These are phyloP conservation scores for Andrena trimmerana DNA, from an alignment of 2,888 invertebrate genomes.

Conservation along the genomic window DNA sequence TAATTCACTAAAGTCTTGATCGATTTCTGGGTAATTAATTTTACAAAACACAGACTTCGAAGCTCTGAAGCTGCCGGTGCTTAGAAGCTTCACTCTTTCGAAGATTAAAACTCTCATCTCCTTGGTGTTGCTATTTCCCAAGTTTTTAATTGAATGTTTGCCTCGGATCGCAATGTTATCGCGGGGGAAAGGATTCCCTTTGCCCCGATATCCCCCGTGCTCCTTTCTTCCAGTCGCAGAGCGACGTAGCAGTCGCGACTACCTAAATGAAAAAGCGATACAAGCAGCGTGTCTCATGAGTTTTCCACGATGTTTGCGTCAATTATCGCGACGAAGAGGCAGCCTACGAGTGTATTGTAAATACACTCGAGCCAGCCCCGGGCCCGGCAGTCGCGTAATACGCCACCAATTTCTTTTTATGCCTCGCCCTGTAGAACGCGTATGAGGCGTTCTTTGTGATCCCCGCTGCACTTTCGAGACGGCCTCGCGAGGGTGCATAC, in stretches of 20 bases:
- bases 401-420: constrained; percentile 61
- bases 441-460: constrained; percentile 53
- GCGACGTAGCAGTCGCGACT: not conserved
- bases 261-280: constrained; percentile 8
- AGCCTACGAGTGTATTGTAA: constrained; percentile 60
- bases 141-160: too few species aligned
- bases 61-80: too few species aligned
- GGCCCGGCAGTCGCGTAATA: constrained; percentile 48
- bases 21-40: too few species aligned
- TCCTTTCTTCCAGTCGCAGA: too few species aligned
- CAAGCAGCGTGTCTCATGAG: constrained; percentile 14
- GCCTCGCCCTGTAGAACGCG: constrained; percentile 53
- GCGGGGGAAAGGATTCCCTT: too few species aligned
- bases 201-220: too few species aligned
- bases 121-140: too few species aligned
- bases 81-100: too few species aligned
- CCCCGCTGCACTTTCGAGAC: constrained; percentile 66
- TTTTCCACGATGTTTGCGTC: constrained; percentile 52
- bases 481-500: constrained; percentile 80
- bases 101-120: too few species aligned
- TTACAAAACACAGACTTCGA: too few species aligned
- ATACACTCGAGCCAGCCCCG: constrained; percentile 48
- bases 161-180: too few species aligned
- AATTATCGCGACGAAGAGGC: constrained; percentile 58
- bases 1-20: not conserved